phyloP scores from a whole-genome alignment of 2,888 invertebrate species.

The Drosophila prostipennis region DNA sequence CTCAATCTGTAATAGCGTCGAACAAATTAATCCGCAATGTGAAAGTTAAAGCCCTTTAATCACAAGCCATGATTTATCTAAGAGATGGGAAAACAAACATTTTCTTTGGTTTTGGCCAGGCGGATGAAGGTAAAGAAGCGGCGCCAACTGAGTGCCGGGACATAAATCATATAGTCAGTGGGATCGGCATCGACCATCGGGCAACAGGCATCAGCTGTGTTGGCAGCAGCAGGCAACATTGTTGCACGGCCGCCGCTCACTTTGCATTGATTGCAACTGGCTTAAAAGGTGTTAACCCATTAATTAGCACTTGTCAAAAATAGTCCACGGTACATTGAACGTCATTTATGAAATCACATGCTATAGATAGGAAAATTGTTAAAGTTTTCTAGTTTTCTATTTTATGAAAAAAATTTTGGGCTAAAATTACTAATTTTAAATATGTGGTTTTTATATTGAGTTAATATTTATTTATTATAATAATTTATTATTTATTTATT shows the following conservation, averaged over 20 bases:
- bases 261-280: conserved; percentile 42
- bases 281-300: conserved; percentile 21
- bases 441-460: too few species aligned
- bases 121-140: conserved; percentile 39
- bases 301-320: conserved; percentile 6
- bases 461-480: too few species aligned
- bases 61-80: conserved; percentile 50
- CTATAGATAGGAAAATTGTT: too few species aligned
- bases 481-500: too few species aligned
- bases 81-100: conserved; percentile 44
- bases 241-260: conserved; percentile 55
- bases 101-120: conserved; percentile 36
- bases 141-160: conserved; percentile 51
- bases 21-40: conserved; percentile 20
- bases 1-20: neutral
- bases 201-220: conserved; percentile 46
- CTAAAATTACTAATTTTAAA: too few species aligned
- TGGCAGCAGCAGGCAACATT: conserved; percentile 49
- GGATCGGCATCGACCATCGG: conserved; percentile 50
- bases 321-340: neutral
- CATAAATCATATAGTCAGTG: conserved; percentile 42
- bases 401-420: too few species aligned
- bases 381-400: too few species aligned
- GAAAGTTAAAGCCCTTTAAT: conserved; percentile 28
- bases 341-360: neutral